These are phyloP conservation scores for Euwallacea fornicatus DNA, from an alignment of 1,140 invertebrate genomes.

Conservation along the genomic window DNA sequence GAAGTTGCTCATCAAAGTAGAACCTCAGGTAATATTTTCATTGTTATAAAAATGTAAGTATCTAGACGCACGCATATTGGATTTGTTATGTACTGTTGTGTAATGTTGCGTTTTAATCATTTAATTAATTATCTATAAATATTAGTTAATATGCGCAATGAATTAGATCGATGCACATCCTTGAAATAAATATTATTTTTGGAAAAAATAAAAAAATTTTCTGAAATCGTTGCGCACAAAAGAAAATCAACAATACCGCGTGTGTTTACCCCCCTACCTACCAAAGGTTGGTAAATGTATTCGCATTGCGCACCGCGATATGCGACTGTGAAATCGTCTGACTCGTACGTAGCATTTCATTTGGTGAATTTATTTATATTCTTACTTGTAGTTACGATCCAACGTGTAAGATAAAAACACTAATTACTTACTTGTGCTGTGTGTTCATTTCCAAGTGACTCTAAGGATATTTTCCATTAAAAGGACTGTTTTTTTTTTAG, in stretches of 20 bases:
- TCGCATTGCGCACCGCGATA: slow-evolving; percentile 27
- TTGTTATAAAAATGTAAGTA: neutral
- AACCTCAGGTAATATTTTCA: slow-evolving; percentile 6
- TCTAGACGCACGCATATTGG: neutral
- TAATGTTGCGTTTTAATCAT: slow-evolving; percentile 2
- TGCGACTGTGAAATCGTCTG: slow-evolving; percentile 11
- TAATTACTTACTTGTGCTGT: neutral
- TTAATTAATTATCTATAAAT: neutral
- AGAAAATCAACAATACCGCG: slow-evolving; percentile 18
- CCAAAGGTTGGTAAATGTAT: neutral
- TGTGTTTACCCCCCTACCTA: slow-evolving; percentile 11
- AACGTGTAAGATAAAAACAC: slow-evolving; percentile 6
- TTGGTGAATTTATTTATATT: slow-evolving; percentile 22
- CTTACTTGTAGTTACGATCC: slow-evolving; percentile 15
- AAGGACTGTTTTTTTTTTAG: neutral
- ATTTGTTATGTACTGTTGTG: slow-evolving; percentile 2
- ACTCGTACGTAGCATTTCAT: slow-evolving; percentile 15
- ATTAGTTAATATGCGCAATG: neutral
- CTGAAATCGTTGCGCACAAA: slow-evolving; percentile 27
- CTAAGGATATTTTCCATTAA: neutral
- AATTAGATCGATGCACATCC: neutral
- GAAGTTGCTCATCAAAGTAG: slow-evolving; percentile 3
- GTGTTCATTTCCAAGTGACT: neutral
- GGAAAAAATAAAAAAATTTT: slow-evolving; percentile 10
- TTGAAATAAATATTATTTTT: neutral